Evolutionary conservation across 2,113 vertebrate genomes (phyloP).

Genomic region (Hydrochoerus hydrochaeris): DNA sequence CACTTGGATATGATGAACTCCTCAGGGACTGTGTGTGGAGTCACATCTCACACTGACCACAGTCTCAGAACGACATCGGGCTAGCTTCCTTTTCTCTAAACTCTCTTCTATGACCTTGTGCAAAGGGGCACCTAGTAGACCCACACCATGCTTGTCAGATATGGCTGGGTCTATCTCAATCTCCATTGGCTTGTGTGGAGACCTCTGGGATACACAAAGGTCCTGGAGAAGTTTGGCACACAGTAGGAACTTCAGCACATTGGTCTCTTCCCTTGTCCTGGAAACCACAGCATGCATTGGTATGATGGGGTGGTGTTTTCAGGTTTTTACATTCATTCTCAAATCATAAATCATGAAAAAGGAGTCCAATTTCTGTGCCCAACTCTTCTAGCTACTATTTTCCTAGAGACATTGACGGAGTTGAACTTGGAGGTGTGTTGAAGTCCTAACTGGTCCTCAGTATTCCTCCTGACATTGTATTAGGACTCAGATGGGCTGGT

Average conservation of each 20-base stretch:
- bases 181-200: not conserved
- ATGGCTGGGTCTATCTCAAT: not conserved
- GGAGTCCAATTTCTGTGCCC: not conserved
- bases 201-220: not conserved
- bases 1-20: not conserved
- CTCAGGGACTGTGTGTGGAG: not conserved
- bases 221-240: not conserved
- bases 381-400: not conserved
- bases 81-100: not conserved
- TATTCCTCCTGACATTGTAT: not conserved
- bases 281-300: not conserved
- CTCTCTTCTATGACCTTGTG: not conserved
- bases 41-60: not conserved
- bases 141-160: not conserved
- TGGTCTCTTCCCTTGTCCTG: not conserved
- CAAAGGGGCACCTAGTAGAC: not conserved
- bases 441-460: not conserved
- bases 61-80: not conserved
- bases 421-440: not conserved
- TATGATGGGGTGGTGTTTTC: not conserved
- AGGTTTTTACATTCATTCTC: conserved; percentile 6
- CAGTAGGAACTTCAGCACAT: not conserved
- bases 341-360: not conserved
- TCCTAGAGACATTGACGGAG: not conserved
- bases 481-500: not conserved